Base-by-base conservation (phyloP, 2,113 vertebrate genomes). In the Anoplopoma fimbria region DNA sequence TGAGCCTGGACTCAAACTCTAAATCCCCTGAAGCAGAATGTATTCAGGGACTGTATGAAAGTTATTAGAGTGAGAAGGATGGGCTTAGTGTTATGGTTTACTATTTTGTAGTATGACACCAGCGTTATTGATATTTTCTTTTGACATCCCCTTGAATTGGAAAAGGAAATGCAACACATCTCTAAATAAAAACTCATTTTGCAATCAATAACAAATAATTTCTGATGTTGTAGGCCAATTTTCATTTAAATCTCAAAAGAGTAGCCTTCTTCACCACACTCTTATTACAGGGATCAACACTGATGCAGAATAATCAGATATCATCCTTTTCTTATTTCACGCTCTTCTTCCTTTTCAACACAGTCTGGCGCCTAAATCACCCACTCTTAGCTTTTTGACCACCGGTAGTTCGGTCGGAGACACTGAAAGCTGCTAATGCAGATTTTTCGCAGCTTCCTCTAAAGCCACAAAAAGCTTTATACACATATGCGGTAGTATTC, bases 1-100 rank as follows among this genome's bases (percentile, higher is more conserved):
- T 61, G 77, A 79, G 34, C 70, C 36, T 36, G 34, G 19, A 29
- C 34, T 2, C 1, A 38, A 29, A 25, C 21, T 47, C 1, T 67
- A 57, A 77, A 72, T 36, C 25, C 0, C 23, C 27, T 19, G 2
- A 61, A 65, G 68, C 36, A 1, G n/a, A 23, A 42, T 40, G 2
- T 40, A n/a, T 80, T 77, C 62, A 63, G 49, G n/a, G 53, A 58
- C 10, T 76, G 73, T 76, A 0, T n/a, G n/a, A n/a, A n/a, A n/a
- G n/a, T n/a, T 1, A 38, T 21, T 49, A 12, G 15, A 33, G 4
- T 12, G 14, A 19, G 25, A 23, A 2, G 3, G 27, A 15, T 12
- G 19, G 25, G 33, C 25, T 36, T 19, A 70, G 21, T 33, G 10
- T 40, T 40, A 6, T 31, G 9, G 14, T n/a, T 63, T 4, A 62